Evolutionary conservation across 2,888 invertebrate genomes (phyloP), one percentile per base, ranked within the genome.

Genomic region (Ormyrus pomaceus): DNA sequence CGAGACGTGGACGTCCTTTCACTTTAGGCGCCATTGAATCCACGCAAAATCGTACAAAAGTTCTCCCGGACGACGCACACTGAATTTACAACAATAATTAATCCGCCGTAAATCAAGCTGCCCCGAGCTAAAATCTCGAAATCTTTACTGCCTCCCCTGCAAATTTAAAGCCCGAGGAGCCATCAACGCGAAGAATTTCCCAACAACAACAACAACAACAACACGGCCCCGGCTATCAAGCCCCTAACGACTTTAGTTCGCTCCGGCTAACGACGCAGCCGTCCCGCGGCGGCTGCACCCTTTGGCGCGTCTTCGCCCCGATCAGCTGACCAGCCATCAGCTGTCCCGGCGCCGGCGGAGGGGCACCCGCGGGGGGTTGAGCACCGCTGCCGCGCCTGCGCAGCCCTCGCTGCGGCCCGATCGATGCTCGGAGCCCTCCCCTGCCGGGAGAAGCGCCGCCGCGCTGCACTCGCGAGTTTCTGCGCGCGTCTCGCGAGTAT

Each of bases 271-370:
- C 19, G 19, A 19, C 19, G 19, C 19, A 2, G 65, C 7, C 13
- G 4, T 65, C 48, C 19, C 2, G 19, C 34, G 50, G 13, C 9
- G 51, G 50, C 1, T 6, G 55, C 56, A 45, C 55, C n/a, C 48
- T 6, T 6, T 5, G 73, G 53, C 74, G 69, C 10, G 66, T 51
- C 55, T 53, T 80, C 82, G 82, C 79, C 81, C 72, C 84, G 86
- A 89, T 88, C 89, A 89, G 89, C 89, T 89, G 89, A 88, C 87
- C 86, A 87, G 84, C 86, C 89, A 4, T 34, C 34, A 88, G 89
- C 89, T 89, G 89, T 48, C 9, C 19, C 58, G 11, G 6, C 0
- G n/a, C 48, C 5, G 11, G 68, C 10, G 10, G 19, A 1, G 56
- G 45, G 71, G 50, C 13, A 55, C 62, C 53, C 70, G 34, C 51